Evolutionary conservation across 2,113 vertebrate species (phyloP).

Genomic region (Phasianus colchicus): DNA sequence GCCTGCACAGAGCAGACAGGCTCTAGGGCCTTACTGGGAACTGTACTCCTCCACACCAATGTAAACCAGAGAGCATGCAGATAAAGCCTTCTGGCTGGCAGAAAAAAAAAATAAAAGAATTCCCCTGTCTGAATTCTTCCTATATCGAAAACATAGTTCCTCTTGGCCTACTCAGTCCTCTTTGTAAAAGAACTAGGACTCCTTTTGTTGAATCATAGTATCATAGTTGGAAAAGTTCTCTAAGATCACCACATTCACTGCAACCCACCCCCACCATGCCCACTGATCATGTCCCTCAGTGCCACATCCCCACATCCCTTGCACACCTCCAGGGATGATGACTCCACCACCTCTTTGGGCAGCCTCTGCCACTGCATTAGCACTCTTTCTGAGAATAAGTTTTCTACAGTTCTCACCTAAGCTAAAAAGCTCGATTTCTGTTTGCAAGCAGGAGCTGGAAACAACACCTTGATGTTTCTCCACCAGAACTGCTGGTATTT

Average conservation of each 20-base stretch:
- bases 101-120: not conserved
- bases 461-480: not conserved
- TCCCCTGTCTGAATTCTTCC: not conserved
- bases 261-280: too few species aligned
- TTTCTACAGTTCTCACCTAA: not conserved
- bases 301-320: too few species aligned
- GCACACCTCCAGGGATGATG: too few species aligned
- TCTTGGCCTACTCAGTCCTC: not conserved
- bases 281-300: too few species aligned
- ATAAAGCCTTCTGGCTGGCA: not conserved
- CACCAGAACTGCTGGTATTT: not conserved
- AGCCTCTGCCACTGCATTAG: too few species aligned
- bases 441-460: not conserved
- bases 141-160: not conserved
- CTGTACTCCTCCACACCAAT: accelerated
- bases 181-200: accelerated
- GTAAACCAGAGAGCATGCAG: not conserved
- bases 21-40: not conserved
- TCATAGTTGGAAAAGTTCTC: too few species aligned
- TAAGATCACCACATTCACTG: too few species aligned
- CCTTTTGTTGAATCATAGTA: not conserved
- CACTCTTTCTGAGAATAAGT: too few species aligned
- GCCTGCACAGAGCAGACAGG: not conserved
- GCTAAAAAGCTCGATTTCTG: not conserved
- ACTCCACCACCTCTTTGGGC: too few species aligned